phyloP scores from a whole-genome alignment of 2,797 vertebrate genomes.

The Schizopygopsis malacanthus region DNA sequence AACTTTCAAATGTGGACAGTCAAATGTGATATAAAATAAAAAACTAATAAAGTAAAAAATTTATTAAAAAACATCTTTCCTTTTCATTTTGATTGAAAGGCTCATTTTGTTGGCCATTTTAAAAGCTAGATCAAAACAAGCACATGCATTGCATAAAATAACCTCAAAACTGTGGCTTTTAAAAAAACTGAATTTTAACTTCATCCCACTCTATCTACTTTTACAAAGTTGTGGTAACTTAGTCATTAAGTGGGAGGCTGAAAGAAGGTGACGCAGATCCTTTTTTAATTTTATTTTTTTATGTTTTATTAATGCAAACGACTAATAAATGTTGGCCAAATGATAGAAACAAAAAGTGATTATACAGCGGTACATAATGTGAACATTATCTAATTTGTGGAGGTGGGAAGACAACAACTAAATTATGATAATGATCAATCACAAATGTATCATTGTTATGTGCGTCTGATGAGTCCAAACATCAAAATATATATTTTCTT shows the following conservation, averaged over 20 bases:
- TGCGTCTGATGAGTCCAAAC: neutral
- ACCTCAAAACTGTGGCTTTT: neutral
- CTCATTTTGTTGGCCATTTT: neutral
- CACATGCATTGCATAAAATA: neutral
- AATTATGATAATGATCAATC: neutral
- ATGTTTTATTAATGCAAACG: neutral
- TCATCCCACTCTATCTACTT: neutral
- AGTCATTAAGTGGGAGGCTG: slow-evolving; percentile 18
- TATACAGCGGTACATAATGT: neutral
- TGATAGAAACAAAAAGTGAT: neutral
- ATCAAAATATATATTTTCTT: neutral
- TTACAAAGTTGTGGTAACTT: neutral
- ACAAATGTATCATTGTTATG: neutral
- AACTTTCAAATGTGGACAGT: neutral
- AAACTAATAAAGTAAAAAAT: neutral
- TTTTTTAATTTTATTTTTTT: neutral
- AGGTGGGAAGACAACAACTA: neutral
- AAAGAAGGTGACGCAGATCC: neutral
- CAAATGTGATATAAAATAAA: neutral
- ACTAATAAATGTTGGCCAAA: neutral
- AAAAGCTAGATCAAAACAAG: neutral
- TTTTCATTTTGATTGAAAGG: neutral
- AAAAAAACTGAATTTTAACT: neutral
- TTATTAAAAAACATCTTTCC: neutral
- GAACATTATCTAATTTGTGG: neutral